A percentile compares a stretch with the other conserved stretches of the same genome.
Conservation (phyloP, 1,140 invertebrate species). For the Trypoxylus dichotomus region DNA sequence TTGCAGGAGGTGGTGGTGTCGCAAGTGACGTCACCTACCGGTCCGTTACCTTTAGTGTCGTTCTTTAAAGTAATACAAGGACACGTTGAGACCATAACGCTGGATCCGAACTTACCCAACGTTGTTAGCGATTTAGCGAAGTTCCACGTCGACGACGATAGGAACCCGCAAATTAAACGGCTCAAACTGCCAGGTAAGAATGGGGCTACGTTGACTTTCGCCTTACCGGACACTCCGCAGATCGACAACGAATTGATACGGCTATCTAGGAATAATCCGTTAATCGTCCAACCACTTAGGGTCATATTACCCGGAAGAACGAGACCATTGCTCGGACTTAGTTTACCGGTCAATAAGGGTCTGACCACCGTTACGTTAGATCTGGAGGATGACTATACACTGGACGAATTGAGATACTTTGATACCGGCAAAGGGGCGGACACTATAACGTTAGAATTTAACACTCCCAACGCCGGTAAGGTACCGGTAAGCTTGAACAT, state of each 20-base stretch:
- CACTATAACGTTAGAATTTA: not conserved
- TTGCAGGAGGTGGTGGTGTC: not conserved
- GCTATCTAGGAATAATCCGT: not conserved
- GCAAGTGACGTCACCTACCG: not conserved
- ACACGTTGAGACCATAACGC: not conserved
- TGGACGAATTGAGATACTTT: not conserved
- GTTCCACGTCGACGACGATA: not conserved
- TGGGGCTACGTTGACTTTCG: not conserved
- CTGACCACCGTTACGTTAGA: not conserved
- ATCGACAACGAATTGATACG: not conserved
- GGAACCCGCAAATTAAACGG: not conserved
- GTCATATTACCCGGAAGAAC: not conserved
- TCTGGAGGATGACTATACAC: not conserved
- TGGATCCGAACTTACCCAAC: not conserved
- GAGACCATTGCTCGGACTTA: not conserved
- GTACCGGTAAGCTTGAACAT: not conserved
- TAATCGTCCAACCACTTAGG: not conserved
- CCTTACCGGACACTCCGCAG: not conserved
- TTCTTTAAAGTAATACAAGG: not conserved
- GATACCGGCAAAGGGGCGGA: not conserved
- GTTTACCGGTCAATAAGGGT: not conserved
- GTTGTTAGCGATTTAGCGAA: not conserved
- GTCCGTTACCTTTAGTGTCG: not conserved
- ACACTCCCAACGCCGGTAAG: not conserved
- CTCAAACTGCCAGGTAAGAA: not conserved